Conservation (phyloP, 2,888 invertebrate genomes). For the Neoitamus cyanurus region DNA sequence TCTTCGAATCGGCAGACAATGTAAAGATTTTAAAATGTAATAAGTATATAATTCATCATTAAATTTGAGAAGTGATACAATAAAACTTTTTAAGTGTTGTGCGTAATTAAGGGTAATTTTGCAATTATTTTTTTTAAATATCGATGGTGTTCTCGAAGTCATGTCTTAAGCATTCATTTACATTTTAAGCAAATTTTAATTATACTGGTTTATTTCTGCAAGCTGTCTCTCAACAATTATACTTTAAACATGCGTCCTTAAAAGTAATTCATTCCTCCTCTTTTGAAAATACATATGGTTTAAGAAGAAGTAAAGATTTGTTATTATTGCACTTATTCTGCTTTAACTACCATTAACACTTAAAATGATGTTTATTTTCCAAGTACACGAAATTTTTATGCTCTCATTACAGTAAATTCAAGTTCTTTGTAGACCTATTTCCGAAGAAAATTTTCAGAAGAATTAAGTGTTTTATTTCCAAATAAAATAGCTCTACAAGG, state of each 20-base stretch:
- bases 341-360: not conserved
- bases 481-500: not conserved
- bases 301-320: not conserved
- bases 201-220: constrained; percentile 17
- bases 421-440: not conserved
- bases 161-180: constrained; percentile 18
- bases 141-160: constrained; percentile 9
- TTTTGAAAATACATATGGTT: constrained; percentile 11
- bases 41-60: constrained; percentile 32
- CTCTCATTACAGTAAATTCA: not conserved
- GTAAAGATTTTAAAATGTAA: constrained; percentile 23
- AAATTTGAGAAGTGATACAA: constrained; percentile 37
- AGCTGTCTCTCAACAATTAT: constrained; percentile 13
- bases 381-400: too few species aligned
- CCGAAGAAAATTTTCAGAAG: not conserved
- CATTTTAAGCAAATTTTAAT: constrained; percentile 2
- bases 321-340: not conserved
- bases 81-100: constrained; percentile 32
- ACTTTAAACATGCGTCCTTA: not conserved
- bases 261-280: constrained; percentile 4
- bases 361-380: not conserved
- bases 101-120: constrained; percentile 33
- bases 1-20: not conserved
- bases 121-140: constrained; percentile 13
- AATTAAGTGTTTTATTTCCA: not conserved